phyloP scores from a whole-genome alignment of 1,140 invertebrate genomes.

The Grapholita molesta region DNA sequence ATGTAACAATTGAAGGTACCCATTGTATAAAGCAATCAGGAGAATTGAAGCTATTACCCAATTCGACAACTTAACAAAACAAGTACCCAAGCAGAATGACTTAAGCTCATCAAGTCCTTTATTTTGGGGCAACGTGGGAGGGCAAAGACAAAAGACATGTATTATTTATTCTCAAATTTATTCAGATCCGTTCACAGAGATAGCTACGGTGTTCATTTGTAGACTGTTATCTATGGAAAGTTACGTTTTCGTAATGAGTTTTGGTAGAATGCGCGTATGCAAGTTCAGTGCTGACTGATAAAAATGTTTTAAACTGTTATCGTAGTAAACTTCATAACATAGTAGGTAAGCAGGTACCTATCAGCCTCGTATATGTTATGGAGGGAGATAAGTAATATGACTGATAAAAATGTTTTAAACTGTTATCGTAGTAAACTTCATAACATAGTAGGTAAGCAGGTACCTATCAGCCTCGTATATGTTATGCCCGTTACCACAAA shows the following conservation, averaged over 20 bases:
- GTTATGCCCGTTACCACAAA: too few relatives aligned
- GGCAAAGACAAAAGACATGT: slow-evolving; percentile 23
- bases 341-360: too few relatives aligned
- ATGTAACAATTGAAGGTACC: not conserved
- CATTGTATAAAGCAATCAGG: slow-evolving; percentile 10
- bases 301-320: too few relatives aligned
- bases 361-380: too few relatives aligned
- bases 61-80: slow-evolving; percentile 14
- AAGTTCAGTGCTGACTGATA: not conserved
- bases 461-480: too few relatives aligned
- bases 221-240: slow-evolving; percentile 19
- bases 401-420: too few relatives aligned
- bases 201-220: slow-evolving; percentile 20
- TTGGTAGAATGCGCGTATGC: not conserved
- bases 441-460: too few relatives aligned
- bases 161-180: slow-evolving; percentile 28
- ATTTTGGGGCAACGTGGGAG: slow-evolving; percentile 28
- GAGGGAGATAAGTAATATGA: too few relatives aligned
- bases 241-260: slow-evolving; percentile 7
- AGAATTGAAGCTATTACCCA: slow-evolving; percentile 6
- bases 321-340: too few relatives aligned
- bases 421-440: too few relatives aligned
- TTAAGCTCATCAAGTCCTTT: slow-evolving; percentile 27
- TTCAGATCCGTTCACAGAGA: slow-evolving; percentile 17
- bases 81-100: slow-evolving; percentile 12